These are phyloP conservation scores for Agrotis clavis DNA, from an alignment of 2,888 invertebrate genomes.

Conservation along the genomic window DNA sequence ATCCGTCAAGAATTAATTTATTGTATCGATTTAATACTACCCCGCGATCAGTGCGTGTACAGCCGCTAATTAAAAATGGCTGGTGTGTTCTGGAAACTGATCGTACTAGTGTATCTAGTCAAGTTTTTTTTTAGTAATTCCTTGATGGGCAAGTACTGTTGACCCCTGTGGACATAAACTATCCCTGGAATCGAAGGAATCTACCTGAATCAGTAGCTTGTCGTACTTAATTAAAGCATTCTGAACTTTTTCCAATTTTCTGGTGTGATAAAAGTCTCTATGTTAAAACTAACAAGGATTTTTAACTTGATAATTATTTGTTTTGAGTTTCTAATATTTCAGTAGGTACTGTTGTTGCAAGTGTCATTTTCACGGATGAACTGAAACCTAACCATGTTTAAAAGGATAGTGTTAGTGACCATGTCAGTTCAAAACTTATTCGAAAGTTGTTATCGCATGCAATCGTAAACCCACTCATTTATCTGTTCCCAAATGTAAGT, in stretches of 20 bases:
- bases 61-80: conserved; percentile 66
- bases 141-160: conserved; percentile 53
- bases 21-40: conserved; percentile 71
- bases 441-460: conserved; percentile 20
- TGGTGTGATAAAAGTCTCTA: not conserved
- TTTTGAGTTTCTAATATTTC: too few species aligned
- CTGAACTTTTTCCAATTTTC: conserved; percentile 42
- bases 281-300: too few species aligned
- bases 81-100: conserved; percentile 58
- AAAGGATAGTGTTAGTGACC: too few species aligned
- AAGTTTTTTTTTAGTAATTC: conserved; percentile 58
- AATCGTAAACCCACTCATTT: conserved; percentile 40
- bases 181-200: conserved; percentile 54
- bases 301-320: too few species aligned
- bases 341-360: too few species aligned
- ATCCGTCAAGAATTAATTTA: conserved; percentile 77
- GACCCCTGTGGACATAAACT: conserved; percentile 55
- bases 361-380: too few species aligned
- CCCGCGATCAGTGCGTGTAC: conserved; percentile 52
- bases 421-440: not conserved
- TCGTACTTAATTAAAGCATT: conserved; percentile 50
- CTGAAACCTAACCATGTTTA: too few species aligned
- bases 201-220: conserved; percentile 38
- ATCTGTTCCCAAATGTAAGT: conserved; percentile 25
- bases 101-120: conserved; percentile 53